Evolutionary conservation across 2,888 invertebrate species (phyloP).

Genomic region (Euzetes globulus): DNA sequence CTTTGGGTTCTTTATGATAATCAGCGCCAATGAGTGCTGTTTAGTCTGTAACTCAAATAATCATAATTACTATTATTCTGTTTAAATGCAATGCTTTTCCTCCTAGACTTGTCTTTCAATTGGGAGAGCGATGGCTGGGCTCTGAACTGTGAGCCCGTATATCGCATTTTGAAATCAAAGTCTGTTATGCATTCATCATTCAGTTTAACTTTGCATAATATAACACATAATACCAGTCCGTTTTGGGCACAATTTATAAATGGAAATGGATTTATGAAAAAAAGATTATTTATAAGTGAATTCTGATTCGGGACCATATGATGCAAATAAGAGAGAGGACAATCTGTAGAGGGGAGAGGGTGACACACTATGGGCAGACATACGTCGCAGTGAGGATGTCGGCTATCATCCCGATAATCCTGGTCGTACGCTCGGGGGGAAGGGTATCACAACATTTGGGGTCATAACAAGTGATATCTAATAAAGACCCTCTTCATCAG

Average conservation of each 20-base stretch:
- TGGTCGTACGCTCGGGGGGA: not conserved
- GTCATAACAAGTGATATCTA: conserved; percentile 16
- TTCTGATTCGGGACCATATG: conserved; percentile 22
- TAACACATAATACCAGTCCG: not conserved
- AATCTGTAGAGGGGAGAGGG: not conserved
- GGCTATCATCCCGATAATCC: not conserved
- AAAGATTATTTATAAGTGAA: conserved; percentile 10
- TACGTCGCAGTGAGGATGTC: not conserved
- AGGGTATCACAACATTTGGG: conserved; percentile 12
- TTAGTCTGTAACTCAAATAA: not conserved
- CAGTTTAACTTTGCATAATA: conserved; percentile 27
- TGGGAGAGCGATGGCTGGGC: not conserved
- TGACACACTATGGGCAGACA: not conserved
- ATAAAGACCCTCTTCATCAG: conserved; percentile 16
- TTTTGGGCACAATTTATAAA: not conserved
- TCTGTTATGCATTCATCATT: conserved; percentile 2
- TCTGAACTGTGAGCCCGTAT: not conserved
- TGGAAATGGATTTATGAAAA: conserved; percentile 17
- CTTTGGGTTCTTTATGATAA: not conserved
- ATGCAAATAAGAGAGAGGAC: not conserved
- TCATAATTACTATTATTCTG: not conserved
- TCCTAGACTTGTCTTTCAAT: not conserved
- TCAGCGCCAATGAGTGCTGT: not conserved
- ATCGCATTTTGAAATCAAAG: conserved; percentile 1
- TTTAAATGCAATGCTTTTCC: not conserved